Evolutionary conservation across 2,113 vertebrate genomes (phyloP).

Genomic region (Nicator chloris): DNA sequence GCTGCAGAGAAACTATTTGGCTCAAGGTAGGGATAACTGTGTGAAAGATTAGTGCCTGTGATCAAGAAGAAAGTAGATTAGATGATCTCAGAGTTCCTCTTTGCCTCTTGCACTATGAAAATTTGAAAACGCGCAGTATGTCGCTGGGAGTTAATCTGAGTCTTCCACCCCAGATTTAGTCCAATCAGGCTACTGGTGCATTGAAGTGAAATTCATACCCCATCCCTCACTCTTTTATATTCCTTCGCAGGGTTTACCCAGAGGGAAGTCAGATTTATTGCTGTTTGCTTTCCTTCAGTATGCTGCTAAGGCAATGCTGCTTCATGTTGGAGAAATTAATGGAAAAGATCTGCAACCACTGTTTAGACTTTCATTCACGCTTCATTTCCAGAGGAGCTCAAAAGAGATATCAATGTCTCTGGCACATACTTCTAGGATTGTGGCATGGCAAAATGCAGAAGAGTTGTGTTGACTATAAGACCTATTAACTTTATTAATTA

Average conservation of each 20-base stretch:
- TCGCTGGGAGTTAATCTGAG: conserved; percentile 7
- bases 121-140: not conserved
- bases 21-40: conserved; percentile 34
- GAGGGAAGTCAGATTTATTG: not conserved
- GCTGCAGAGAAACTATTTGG: conserved; percentile 35
- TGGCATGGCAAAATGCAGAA: not conserved
- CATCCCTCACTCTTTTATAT: not conserved
- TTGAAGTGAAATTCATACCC: conserved; percentile 1
- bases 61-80: conserved; percentile 50
- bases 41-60: conserved; percentile 41
- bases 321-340: not conserved
- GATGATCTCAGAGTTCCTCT: conserved; percentile 15
- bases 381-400: not conserved
- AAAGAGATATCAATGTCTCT: not conserved
- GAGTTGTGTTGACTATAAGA: not conserved
- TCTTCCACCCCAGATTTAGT: conserved; percentile 7
- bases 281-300: not conserved
- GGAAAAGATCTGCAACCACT: not conserved
- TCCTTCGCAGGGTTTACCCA: not conserved
- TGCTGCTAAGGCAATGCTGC: not conserved
- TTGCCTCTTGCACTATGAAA: conserved; percentile 3
- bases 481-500: not conserved
- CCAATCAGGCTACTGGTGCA: not conserved
- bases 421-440: not conserved
- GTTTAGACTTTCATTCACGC: not conserved